Base-by-base conservation (phyloP, 2,888 invertebrate species). In the Eupithecia exiguata region DNA sequence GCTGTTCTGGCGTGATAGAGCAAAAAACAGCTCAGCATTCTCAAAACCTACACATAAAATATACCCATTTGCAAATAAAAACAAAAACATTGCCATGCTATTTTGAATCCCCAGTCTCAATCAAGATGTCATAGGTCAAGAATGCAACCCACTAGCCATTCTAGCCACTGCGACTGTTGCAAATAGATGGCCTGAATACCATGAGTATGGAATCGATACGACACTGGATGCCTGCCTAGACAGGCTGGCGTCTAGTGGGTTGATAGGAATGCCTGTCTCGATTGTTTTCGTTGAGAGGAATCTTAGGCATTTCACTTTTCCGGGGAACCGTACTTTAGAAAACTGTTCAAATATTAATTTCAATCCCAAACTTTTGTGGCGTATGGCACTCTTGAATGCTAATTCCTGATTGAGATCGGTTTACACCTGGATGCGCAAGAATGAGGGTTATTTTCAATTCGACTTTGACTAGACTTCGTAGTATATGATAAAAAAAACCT, bases 171-270 rank as follows among this genome's bases (percentile, higher is more conserved):
- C 70, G 66, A 61, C 43, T 63, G 70, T 74, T 53, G 62, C 40
- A 68, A 76, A 73, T 69, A 69, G 73, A 76, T 73, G 66, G 66
- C 71, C 72, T 70, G 49, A 30, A 77, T 75, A 18, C 63, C 69
- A 70, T 58, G 70, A 76, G 74, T 88, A 81, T 78, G 83, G 85
- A 89, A 92, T 92, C 92, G 84, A 92, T 92, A 90, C 77, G 74
- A 74, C 78, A 80, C 86, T 87, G 84, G 82, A 86, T 86, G 84
- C 82, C 83, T 81, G 82, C 78, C 84, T 80, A 91, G 91, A 90
- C 91, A 78, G 87, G 74, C 86, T 83, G 92, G 91, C 90, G 91
- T 79, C 91, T 68, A 21, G 14, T 21, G 25, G 25, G 0, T 25
- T 5, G 38, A 25, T 12, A 65, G 21, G 38, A 69, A 69, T 69